phyloP scores from a whole-genome alignment of 2,113 vertebrate genomes.

The Periophthalmodon schlosseri region DNA sequence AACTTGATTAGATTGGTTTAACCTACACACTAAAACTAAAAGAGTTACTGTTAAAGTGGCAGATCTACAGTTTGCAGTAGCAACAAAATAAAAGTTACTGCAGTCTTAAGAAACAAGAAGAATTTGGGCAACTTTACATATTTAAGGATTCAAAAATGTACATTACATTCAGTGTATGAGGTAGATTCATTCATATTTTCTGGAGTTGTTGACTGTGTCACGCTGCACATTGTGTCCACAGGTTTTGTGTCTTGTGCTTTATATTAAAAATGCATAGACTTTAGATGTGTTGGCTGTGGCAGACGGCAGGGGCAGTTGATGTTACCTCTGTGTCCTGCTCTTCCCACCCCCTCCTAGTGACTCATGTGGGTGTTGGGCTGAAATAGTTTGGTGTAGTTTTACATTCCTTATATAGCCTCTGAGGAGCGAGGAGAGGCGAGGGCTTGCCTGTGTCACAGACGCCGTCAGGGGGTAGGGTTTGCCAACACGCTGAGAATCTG shows the following conservation, averaged over 20 bases:
- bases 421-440: conserved; percentile 72
- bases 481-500: conserved; percentile 68
- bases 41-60: not conserved
- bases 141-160: not conserved
- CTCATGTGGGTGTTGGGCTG: conserved; percentile 85
- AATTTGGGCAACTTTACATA: not conserved
- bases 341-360: conserved; percentile 58
- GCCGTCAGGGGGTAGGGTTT: conserved; percentile 50
- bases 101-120: not conserved
- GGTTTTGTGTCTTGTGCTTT: conserved; percentile 37
- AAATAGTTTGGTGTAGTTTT: conserved; percentile 88
- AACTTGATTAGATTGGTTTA: not conserved
- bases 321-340: conserved; percentile 59
- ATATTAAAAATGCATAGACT: conserved; percentile 25
- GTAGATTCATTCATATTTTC: too few relatives aligned
- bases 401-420: conserved; percentile 88
- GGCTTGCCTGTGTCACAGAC: conserved; percentile 72
- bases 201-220: not conserved
- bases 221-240: conserved; percentile 33
- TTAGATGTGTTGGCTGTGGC: conserved; percentile 29
- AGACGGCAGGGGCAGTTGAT: conserved; percentile 63
- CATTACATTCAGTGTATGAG: not conserved
- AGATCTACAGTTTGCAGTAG: not conserved
- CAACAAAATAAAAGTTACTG: not conserved
- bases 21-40: not conserved